phyloP scores from a whole-genome alignment of 2,797 vertebrate genomes.

The Trachops cirrhosus region DNA sequence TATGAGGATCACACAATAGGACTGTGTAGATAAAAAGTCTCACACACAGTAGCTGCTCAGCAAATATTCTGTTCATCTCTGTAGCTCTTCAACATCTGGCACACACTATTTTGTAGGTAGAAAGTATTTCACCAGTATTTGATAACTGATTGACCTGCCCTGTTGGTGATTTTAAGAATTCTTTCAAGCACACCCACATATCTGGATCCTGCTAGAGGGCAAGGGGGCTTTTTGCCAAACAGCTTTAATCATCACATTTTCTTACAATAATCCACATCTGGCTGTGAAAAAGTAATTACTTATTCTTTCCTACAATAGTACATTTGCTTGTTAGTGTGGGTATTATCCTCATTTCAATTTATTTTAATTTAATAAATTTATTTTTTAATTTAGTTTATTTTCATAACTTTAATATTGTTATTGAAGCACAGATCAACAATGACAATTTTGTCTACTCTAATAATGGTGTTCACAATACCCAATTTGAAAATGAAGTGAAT shows the following conservation, averaged over 20 bases:
- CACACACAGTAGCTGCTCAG: neutral
- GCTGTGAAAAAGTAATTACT: neutral
- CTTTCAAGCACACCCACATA: neutral
- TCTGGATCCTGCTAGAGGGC: neutral
- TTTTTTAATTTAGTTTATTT: neutral
- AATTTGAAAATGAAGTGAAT: slow-evolving; percentile 11
- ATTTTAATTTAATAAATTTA: neutral
- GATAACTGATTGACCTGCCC: neutral
- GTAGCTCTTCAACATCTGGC: neutral
- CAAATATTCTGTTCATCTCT: neutral
- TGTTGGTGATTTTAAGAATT: neutral
- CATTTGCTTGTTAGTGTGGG: neutral
- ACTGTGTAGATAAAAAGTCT: neutral
- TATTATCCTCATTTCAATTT: neutral
- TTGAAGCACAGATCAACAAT: neutral
- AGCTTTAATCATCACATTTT: neutral
- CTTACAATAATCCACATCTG: neutral
- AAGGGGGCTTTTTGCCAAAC: neutral
- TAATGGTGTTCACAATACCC: neutral
- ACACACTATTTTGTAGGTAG: neutral
- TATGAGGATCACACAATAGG: neutral
- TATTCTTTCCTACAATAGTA: neutral
- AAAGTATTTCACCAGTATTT: neutral
- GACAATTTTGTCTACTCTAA: neutral
- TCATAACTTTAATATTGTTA: neutral